phyloP scores from a whole-genome alignment of 1,140 invertebrate genomes.

The Leptoteleia sp. region DNA sequence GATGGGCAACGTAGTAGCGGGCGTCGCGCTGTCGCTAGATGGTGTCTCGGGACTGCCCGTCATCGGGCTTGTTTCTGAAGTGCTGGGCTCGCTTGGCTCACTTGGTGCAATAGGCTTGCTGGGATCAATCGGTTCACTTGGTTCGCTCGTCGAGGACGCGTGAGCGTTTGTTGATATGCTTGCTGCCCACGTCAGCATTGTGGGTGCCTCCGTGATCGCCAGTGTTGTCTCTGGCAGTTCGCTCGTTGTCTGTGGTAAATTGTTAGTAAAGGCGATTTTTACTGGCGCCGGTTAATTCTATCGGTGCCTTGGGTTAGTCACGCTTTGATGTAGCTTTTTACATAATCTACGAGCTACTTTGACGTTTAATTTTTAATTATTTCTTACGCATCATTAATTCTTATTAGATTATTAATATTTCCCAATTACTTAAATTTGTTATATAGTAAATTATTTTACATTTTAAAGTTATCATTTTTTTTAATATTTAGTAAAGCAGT shows the following conservation, averaged over 20 bases:
- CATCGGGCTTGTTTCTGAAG: conserved; percentile 5
- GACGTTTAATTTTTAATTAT: neutral
- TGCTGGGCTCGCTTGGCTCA: neutral
- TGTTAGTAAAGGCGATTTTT: conserved; percentile 79
- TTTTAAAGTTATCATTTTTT: no score
- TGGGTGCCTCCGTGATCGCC: conserved; percentile 69
- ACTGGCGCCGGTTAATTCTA: conserved; percentile 65
- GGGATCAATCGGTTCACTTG: no score
- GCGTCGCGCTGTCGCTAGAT: neutral
- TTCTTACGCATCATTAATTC: no score
- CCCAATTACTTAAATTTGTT: no score
- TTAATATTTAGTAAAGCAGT: no score
- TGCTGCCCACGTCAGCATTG: conserved; percentile 54
- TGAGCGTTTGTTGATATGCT: conserved; percentile 22
- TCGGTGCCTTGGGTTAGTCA: conserved; percentile 77
- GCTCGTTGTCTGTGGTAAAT: conserved; percentile 76
- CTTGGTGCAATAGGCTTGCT: no score
- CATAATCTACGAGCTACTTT: conserved; percentile 3
- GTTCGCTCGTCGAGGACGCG: no score
- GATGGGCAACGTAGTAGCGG: conserved; percentile 8
- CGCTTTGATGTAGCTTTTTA: conserved; percentile 50
- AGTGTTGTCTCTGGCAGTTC: conserved; percentile 45
- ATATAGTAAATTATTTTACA: no score
- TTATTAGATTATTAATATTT: no score
- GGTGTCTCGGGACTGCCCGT: conserved; percentile 19